Conservation (phyloP, 2,113 vertebrate species). For the Potamarius usumacintae region DNA sequence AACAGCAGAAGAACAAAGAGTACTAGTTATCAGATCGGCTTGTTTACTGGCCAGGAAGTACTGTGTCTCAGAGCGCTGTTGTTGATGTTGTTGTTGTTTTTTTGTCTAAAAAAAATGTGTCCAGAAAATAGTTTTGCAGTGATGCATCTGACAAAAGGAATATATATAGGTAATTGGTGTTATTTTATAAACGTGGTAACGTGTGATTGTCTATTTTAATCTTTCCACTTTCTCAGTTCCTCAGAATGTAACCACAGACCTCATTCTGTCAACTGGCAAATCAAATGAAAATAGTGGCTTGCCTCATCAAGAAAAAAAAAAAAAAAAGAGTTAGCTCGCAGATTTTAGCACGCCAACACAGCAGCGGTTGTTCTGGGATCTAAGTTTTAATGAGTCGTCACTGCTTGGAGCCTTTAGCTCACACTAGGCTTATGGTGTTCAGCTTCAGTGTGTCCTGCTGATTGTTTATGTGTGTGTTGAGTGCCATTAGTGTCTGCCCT, state of each 20-base stretch:
- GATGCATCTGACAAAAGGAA: not conserved
- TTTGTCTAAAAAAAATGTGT: not conserved
- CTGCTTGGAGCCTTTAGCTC: conserved; percentile 71
- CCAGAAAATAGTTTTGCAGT: not conserved
- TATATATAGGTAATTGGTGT: not conserved
- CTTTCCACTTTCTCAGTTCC: not conserved
- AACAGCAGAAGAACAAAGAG: not conserved
- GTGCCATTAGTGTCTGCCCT: conserved; percentile 14
- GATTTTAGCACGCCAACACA: conserved; percentile 58
- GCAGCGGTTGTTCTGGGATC: conserved; percentile 75
- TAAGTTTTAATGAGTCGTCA: conserved; percentile 70
- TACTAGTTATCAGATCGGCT: not conserved
- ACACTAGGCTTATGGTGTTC: conserved; percentile 53
- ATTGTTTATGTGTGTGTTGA: conserved; percentile 53
- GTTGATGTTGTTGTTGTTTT: not conserved
- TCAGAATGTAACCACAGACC: not conserved
- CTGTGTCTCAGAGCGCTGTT: not conserved
- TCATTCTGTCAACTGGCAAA: not conserved
- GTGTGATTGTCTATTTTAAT: not conserved
- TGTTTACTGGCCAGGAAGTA: not conserved
- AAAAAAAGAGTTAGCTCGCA: conserved; percentile 61
- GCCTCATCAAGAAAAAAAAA: conserved; percentile 39
- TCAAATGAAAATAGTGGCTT: not conserved
- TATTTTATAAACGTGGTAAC: not conserved
- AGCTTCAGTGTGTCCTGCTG: conserved; percentile 24